phyloP scores from a whole-genome alignment of 2,888 invertebrate species.

The Stratiomys singularior region DNA sequence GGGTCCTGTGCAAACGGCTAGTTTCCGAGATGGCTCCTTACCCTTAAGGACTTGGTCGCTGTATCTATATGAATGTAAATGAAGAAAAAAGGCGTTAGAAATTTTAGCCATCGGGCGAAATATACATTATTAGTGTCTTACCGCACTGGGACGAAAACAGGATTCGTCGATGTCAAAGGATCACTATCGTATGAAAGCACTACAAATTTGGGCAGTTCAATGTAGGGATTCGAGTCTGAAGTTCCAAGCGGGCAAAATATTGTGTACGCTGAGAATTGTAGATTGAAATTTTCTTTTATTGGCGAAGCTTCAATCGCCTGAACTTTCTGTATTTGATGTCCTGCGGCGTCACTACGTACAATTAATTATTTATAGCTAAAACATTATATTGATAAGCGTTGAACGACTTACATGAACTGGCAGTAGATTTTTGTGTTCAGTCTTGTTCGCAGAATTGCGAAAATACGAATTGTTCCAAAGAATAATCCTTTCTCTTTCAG shows the following conservation, averaged over 20 bases:
- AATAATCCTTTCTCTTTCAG: constrained; percentile 52
- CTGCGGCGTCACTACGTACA: constrained; percentile 58
- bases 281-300: constrained; percentile 66
- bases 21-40: constrained; percentile 54
- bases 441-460: constrained; percentile 58
- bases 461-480: constrained; percentile 59
- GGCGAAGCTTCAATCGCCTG: constrained; percentile 61
- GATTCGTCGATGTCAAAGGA: constrained; percentile 59
- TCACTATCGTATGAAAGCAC: constrained; percentile 61
- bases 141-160: constrained; percentile 62
- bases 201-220: constrained; percentile 59
- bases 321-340: constrained; percentile 55
- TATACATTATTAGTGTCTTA: constrained; percentile 51
- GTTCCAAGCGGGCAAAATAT: constrained; percentile 61
- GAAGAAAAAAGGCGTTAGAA: background rate
- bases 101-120: background rate
- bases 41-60: background rate
- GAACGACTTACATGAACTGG: constrained; percentile 58
- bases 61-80: too few species aligned
- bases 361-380: constrained; percentile 3
- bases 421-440: constrained; percentile 58
- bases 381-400: too few species aligned
- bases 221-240: constrained; percentile 47
- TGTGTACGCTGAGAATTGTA: constrained; percentile 65
- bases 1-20: constrained; percentile 65